Evolutionary conservation across 2,888 invertebrate genomes (phyloP), one percentile per base, ranked within the genome.

Genomic region (Parasteatoda lunata): DNA sequence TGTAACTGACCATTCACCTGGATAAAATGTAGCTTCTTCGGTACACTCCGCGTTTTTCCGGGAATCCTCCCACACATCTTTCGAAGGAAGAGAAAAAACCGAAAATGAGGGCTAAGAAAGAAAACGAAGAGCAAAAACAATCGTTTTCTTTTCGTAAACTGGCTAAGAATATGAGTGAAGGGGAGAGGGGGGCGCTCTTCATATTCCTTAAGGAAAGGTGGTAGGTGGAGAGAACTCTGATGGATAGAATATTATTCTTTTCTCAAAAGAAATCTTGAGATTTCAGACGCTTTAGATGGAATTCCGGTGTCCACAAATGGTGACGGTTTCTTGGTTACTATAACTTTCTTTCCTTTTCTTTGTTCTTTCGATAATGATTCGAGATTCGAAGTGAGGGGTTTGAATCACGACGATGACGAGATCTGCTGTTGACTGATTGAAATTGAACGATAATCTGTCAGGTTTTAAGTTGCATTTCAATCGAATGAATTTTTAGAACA

Each of bases 381-480:
- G 30, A 51, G 48, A 66, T 30, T 45, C 30, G 48, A 11, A 54
- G 52, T 8, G 59, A 4, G 7, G 59, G 73, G 59, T 59, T 11
- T 54, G 48, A 64, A 65, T 49, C 66, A 49, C 49, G 65, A 77
- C 51, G 66, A 51, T 51, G n/a, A 59, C 48, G 9, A 11, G 15
- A 49, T 66, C 65, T 66, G 66, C 47, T 49, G 66, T 49, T 77
- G 77, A 77, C 66, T 77, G 77, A 77, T 77, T 66, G 77, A 66
- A 66, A 77, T 77, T 9, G 77, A 77, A 77, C 77, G 77, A 51
- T 51, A 30, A 49, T 30, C 51, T 66, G 15, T 52, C 51, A 4
- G 66, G 65, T 65, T 64, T 77, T 66, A 49, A 51, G 75, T 65
- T 6, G 5, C 5, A 8, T 7, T 45, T 45, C 70, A 45, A 13